Evolutionary conservation across 2,797 vertebrate genomes (phyloP), one percentile per base, ranked within the genome.

Genomic region (Pangasius djambal): DNA sequence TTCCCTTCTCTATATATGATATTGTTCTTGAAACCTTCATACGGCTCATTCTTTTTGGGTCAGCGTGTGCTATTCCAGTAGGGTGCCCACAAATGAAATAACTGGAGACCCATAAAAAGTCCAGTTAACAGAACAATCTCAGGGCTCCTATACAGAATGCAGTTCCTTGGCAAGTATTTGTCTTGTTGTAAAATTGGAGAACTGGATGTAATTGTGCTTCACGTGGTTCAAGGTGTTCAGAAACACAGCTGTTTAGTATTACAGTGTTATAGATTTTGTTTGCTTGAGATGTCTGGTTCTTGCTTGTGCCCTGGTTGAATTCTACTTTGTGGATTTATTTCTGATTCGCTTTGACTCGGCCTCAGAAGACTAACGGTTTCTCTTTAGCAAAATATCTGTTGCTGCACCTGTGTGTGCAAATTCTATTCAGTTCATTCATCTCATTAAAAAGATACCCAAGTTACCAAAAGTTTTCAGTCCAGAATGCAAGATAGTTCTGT

Each of bases 161-260:
- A 34, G 22, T 61, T 50, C 20, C 34, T 79, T 57, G 25, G 75
- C 10, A 57, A 63, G 72, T 59, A 16, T 72, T 86, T 79, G 55
- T 83, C 37, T 83, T 28, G 31, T n/a, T 84, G 52, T 86, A 31
- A 86, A 89, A 83, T 31, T 65, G 67, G 67, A 83, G 40, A 86
- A n/a, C 77, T 82, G 84, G 78, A 75, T 74, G 52, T 52, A 83
- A 83, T 52, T 75, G 75, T 28, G 48, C 16, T 40, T 48, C 31
- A 57, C 15, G 16, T 25, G 25, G 34, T 70, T 22, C 31, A 86
- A 50, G 34, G 20, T 40, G 28, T 20, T 65, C 31, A 75, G 6
- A 63, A 65, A 48, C 12, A 44, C 48, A n/a, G 20, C 15, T 9
- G 50, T 79, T 65, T 25, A 13, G 61, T 40, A 15, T 79, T 87